phyloP scores from a whole-genome alignment of 2,888 invertebrate species.

The Gastracanthus pulcherrimus region DNA sequence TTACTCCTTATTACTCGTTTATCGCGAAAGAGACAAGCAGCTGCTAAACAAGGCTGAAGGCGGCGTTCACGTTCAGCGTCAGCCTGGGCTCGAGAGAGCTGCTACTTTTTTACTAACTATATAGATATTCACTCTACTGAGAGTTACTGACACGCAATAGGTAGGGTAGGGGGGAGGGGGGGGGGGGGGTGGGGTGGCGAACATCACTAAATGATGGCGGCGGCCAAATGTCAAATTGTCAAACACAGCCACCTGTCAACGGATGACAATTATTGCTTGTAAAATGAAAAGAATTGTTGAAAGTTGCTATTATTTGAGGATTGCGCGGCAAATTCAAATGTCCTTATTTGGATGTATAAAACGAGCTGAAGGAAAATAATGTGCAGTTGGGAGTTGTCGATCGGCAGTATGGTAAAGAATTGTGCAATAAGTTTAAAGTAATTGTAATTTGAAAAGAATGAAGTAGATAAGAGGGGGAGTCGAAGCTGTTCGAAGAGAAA shows the following conservation, averaged over 20 bases:
- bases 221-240: conserved; percentile 67
- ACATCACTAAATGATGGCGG: conserved; percentile 64
- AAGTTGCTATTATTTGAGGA: neutral
- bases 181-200: too few relatives aligned
- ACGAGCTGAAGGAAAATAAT: too few relatives aligned
- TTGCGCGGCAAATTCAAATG: neutral
- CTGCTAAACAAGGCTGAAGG: neutral
- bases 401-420: too few relatives aligned
- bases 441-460: too few relatives aligned
- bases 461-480: too few relatives aligned
- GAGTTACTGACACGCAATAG: neutral
- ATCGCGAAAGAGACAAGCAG: too few relatives aligned
- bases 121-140: conserved; percentile 58
- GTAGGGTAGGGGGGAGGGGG: neutral
- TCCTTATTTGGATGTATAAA: too few relatives aligned
- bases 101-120: neutral
- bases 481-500: too few relatives aligned
- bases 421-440: too few relatives aligned
- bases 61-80: neutral
- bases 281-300: neutral
- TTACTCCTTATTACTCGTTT: too few relatives aligned
- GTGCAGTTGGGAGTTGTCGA: too few relatives aligned
- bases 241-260: conserved; percentile 68
- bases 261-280: neutral
- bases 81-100: neutral